Evolutionary conservation across 1,140 invertebrate species (phyloP).

Genomic region (Belonocnema kinseyi): DNA sequence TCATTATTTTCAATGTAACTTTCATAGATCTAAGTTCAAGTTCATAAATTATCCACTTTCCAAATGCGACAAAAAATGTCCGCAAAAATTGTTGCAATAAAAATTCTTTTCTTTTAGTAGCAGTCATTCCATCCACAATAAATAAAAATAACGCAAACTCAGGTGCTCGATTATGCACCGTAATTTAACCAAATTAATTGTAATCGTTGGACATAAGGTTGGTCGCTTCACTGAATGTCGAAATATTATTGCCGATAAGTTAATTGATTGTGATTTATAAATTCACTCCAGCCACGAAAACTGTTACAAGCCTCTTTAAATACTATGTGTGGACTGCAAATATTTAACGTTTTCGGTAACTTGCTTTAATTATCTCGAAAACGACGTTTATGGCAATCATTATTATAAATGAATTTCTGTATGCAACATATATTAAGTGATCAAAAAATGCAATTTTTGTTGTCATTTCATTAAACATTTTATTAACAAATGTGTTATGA

Average conservation of each 20-base stretch:
- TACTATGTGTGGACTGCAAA: background rate
- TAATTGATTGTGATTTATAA: conserved; percentile 17
- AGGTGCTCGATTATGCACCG: conserved; percentile 13
- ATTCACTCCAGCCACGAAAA: background rate
- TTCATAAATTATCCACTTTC: background rate
- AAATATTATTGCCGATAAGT: conserved; percentile 28
- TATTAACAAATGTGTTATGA: no score
- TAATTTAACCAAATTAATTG: conserved; percentile 22
- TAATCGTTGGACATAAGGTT: background rate
- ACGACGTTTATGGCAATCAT: background rate
- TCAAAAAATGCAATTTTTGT: no score
- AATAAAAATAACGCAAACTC: background rate
- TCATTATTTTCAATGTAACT: background rate
- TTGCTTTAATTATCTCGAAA: conserved; percentile 1
- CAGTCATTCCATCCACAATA: background rate
- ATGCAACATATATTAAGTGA: background rate
- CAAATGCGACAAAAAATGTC: background rate
- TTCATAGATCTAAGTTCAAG: conserved; percentile 4
- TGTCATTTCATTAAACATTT: no score
- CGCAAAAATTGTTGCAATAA: background rate
- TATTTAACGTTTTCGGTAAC: background rate
- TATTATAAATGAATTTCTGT: background rate
- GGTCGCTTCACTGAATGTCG: background rate
- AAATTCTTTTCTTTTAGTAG: background rate
- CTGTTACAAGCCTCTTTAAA: background rate